A percentile compares a stretch with the other conserved stretches of the same genome.
phyloP scores from a whole-genome alignment of 2,797 vertebrate species.

The Acanthurus tractus region DNA sequence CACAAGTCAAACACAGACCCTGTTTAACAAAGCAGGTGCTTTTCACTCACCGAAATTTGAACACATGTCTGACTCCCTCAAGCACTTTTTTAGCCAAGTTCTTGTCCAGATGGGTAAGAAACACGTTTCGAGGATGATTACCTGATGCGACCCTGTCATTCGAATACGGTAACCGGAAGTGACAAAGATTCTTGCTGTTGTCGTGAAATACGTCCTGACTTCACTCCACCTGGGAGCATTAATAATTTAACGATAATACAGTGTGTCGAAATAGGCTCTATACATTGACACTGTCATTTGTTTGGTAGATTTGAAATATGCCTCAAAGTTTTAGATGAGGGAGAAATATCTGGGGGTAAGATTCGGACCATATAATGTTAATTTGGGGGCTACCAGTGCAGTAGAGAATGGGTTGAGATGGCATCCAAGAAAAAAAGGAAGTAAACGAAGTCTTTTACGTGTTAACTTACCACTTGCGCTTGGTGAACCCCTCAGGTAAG shows the following conservation, averaged over 20 bases:
- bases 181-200: neutral
- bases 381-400: neutral
- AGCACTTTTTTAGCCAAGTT: neutral
- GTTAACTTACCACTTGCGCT: no score
- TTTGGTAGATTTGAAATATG: no score
- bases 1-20: neutral
- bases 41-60: slow-evolving; percentile 1
- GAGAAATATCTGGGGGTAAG: no score
- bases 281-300: no score
- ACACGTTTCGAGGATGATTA: neutral
- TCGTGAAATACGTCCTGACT: no score
- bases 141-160: neutral
- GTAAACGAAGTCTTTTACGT: neutral
- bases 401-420: neutral
- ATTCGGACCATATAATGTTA: neutral
- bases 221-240: no score
- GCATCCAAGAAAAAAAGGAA: neutral
- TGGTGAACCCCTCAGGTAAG: no score
- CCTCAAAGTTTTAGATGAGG: no score
- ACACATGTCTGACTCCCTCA: neutral
- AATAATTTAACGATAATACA: no score
- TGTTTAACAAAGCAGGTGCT: neutral
- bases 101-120: no score
- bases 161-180: slow-evolving; percentile 11
- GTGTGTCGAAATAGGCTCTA: no score